A percentile compares a stretch with the other conserved stretches of the same genome.
Conservation (phyloP, 2,797 vertebrate species). For the Morelia viridis region DNA sequence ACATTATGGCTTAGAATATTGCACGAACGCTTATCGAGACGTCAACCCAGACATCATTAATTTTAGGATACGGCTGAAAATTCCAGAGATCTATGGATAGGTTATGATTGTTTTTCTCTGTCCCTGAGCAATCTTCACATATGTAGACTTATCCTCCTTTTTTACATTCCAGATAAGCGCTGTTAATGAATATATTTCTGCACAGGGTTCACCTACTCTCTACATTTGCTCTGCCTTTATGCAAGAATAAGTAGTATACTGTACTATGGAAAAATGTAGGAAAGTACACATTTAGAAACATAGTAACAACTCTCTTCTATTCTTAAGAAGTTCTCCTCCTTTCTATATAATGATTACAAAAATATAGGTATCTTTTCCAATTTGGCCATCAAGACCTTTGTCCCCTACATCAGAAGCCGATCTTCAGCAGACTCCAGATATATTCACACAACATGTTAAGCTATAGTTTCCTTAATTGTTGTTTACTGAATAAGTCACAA, state of each 20-base stretch:
- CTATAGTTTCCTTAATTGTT: neutral
- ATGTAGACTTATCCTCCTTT: neutral
- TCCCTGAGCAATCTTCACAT: neutral
- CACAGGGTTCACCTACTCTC: neutral
- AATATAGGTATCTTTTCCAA: neutral
- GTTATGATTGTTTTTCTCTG: neutral
- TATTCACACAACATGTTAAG: neutral
- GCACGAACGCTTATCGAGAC: neutral
- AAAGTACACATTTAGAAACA: neutral
- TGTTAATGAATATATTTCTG: neutral
- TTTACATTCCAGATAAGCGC: neutral
- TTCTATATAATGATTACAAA: neutral
- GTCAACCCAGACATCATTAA: neutral
- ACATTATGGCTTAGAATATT: neutral
- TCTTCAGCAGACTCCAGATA: neutral
- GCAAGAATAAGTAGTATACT: neutral
- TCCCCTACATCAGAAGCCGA: neutral
- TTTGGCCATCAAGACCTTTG: neutral
- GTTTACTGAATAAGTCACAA: neutral
- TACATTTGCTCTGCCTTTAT: neutral
- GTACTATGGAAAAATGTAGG: neutral
- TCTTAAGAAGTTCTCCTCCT: neutral
- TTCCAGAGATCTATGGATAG: neutral
- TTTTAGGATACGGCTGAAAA: neutral
- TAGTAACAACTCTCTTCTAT: neutral